These are phyloP conservation scores for Pipra filicauda DNA, from an alignment of 2,113 vertebrate genomes.

Conservation along the genomic window DNA sequence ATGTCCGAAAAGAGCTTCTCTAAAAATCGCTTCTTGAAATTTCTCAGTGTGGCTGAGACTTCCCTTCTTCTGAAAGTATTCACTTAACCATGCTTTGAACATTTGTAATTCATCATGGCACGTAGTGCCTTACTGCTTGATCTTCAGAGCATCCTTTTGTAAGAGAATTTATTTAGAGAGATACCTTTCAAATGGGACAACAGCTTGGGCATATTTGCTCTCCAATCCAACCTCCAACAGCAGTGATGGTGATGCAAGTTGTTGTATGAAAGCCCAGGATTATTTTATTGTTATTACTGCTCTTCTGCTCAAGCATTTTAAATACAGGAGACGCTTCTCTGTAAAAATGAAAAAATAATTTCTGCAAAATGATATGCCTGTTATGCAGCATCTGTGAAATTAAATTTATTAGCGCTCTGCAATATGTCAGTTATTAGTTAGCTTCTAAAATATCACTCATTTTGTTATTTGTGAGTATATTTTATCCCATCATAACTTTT, in stretches of 20 bases:
- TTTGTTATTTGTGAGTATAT: not conserved
- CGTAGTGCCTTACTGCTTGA: not conserved
- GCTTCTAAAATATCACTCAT: not conserved
- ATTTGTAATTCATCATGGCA: not conserved
- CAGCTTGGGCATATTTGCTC: not conserved
- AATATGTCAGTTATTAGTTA: not conserved
- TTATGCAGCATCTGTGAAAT: not conserved
- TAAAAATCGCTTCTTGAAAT: not conserved
- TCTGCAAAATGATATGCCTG: not conserved
- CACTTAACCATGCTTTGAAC: not conserved
- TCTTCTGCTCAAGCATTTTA: not conserved
- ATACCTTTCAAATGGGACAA: not conserved
- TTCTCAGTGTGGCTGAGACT: not conserved
- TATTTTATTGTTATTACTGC: not conserved
- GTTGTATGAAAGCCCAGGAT: not conserved
- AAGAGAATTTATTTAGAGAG: not conserved
- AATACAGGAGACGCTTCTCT: not conserved
- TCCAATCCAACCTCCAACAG: not conserved
- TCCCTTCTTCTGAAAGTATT: not conserved
- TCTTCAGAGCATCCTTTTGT: not conserved
- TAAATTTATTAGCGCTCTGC: not conserved
- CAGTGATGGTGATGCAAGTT: not conserved
- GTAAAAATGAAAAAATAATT: not conserved
- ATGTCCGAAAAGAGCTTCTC: not conserved
- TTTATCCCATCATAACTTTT: not conserved